Conservation (phyloP, 2,888 invertebrate species). For the Andrena marginata region DNA sequence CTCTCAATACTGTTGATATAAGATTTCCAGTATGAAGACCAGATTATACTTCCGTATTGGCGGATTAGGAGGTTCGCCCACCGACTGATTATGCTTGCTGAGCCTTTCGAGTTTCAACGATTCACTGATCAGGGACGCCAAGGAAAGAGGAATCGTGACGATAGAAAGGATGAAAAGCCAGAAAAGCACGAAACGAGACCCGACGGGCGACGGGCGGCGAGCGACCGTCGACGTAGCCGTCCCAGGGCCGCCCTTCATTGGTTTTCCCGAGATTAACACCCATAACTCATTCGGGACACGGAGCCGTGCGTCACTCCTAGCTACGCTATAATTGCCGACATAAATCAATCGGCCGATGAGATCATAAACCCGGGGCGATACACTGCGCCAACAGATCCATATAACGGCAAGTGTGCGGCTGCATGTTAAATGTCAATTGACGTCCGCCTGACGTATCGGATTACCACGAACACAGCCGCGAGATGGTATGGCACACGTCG, state of each 20-base stretch:
- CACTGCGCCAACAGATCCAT: constrained; percentile 81
- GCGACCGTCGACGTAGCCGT: constrained; percentile 42
- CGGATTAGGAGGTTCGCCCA: constrained; percentile 74
- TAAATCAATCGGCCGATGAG: constrained; percentile 85
- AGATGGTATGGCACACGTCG: constrained; percentile 58
- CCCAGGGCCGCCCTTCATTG: constrained; percentile 74
- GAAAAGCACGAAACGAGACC: constrained; percentile 16
- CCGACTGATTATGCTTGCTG: constrained; percentile 70
- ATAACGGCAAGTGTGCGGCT: constrained; percentile 80
- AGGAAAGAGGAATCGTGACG: constrained; percentile 7
- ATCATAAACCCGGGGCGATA: constrained; percentile 85
- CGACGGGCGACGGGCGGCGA: constrained; percentile 33
- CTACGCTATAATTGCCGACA: constrained; percentile 84
- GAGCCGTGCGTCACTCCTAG: constrained; percentile 83
- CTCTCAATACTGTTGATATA: too few relatives aligned
- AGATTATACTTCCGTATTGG: constrained; percentile 14
- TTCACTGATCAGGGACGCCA: constrained; percentile 7
- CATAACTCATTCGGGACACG: constrained; percentile 84
- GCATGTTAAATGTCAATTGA: constrained; percentile 83
- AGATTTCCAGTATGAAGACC: too few relatives aligned
- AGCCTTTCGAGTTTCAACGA: not conserved
- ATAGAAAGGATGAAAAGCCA: constrained; percentile 6
- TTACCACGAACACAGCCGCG: constrained; percentile 68
- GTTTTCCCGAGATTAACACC: constrained; percentile 84
- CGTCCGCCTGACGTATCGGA: constrained; percentile 76